A percentile compares a stretch with the other conserved stretches of the same genome.
Conservation (phyloP, 2,888 invertebrate genomes). For the Gibbula magus region DNA sequence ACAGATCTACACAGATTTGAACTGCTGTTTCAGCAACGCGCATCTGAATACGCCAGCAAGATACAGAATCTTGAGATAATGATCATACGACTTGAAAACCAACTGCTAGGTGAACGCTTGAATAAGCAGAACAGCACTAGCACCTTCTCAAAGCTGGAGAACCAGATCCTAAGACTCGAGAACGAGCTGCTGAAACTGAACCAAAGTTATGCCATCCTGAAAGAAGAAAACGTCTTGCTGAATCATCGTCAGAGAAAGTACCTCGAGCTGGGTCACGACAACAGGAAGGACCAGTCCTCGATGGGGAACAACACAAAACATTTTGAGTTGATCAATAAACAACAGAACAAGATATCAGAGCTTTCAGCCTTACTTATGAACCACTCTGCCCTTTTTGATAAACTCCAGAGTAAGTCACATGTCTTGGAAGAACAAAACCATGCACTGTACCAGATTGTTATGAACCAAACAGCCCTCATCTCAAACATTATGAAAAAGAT, state of each 20-base stretch:
- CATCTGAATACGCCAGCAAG: slow-evolving; percentile 53
- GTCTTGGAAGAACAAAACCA: slow-evolving; percentile 62
- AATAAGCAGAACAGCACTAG: slow-evolving; percentile 59
- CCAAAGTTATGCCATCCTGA: slow-evolving; percentile 55
- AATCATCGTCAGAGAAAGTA: slow-evolving; percentile 52
- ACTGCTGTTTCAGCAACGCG: slow-evolving; percentile 38
- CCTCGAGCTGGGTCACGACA: slow-evolving; percentile 48
- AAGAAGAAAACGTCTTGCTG: slow-evolving; percentile 55
- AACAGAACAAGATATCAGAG: slow-evolving; percentile 56
- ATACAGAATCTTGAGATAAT: slow-evolving; percentile 63
- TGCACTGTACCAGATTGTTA: slow-evolving; percentile 58
- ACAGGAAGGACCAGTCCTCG: slow-evolving; percentile 23
- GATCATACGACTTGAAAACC: slow-evolving; percentile 68
- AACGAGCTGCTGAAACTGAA: slow-evolving; percentile 65
- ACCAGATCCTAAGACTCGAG: slow-evolving; percentile 65
- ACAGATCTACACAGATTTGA: slow-evolving; percentile 31
- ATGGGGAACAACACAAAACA: slow-evolving; percentile 45
- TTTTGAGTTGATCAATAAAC: slow-evolving; percentile 52
- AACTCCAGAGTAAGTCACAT: slow-evolving; percentile 48
- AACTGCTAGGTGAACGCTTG: slow-evolving; percentile 56
- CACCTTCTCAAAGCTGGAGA: slow-evolving; percentile 61
- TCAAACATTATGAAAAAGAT: slow-evolving; percentile 60
- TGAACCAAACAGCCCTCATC: slow-evolving; percentile 63
- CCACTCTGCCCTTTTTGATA: slow-evolving; percentile 51
- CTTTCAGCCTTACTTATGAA: slow-evolving; percentile 53